Conservation (phyloP, 2,797 vertebrate species). For the Glyptemys insculpta region DNA sequence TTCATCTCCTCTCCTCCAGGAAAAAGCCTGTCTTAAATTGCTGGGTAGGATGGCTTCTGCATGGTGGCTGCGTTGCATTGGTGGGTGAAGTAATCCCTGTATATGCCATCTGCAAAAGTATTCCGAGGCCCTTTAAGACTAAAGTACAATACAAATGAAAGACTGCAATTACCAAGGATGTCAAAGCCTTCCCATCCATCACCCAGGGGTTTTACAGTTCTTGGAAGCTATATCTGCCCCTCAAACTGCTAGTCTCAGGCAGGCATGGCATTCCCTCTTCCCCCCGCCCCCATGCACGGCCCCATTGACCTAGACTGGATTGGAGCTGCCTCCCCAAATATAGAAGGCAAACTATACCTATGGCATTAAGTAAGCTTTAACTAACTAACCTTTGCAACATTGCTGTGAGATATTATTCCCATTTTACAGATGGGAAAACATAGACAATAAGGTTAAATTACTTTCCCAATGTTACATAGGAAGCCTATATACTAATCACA, state of each 20-base stretch:
- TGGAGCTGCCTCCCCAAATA: neutral
- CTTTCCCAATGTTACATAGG: neutral
- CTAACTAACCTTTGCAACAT: neutral
- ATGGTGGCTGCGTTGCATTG: neutral
- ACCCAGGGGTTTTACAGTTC: neutral
- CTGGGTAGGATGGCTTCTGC: neutral
- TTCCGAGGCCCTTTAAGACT: neutral
- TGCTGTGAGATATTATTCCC: neutral
- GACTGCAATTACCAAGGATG: neutral
- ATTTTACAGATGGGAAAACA: neutral
- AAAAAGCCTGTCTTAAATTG: neutral
- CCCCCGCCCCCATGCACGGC: rapidly evolving
- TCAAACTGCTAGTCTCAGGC: neutral
- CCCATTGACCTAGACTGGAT: neutral
- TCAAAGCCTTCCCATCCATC: neutral
- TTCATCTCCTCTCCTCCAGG: neutral
- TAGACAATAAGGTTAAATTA: neutral
- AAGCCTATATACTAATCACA: neutral
- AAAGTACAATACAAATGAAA: neutral
- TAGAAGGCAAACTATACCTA: neutral
- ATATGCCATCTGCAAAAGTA: neutral
- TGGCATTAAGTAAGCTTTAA: neutral
- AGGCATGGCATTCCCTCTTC: neutral
- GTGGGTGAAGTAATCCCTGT: neutral
- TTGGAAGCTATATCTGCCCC: neutral